Evolutionary conservation across 2,113 vertebrate genomes (phyloP).

Genomic region (Microcebus jonahi): DNA sequence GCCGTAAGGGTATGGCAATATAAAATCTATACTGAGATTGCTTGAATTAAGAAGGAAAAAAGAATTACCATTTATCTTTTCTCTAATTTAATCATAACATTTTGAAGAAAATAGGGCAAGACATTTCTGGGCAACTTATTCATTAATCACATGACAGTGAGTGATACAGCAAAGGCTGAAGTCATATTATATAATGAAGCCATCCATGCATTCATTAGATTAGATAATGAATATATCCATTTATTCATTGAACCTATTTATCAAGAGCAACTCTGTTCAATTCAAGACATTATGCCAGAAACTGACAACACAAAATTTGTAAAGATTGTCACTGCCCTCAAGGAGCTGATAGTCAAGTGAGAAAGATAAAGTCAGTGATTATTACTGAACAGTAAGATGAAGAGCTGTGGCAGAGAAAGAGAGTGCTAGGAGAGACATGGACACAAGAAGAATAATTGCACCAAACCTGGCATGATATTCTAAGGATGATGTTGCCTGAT

Average conservation of each 20-base stretch:
- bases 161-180: constrained; percentile 33
- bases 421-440: neutral
- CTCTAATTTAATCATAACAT: constrained; percentile 35
- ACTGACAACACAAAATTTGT: neutral
- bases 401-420: neutral
- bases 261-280: neutral
- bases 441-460: neutral
- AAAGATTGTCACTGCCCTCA: neutral
- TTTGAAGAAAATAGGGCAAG: constrained; percentile 68
- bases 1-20: neutral
- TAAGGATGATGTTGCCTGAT: too few species aligned
- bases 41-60: constrained; percentile 23
- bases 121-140: constrained; percentile 52
- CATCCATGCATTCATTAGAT: constrained; percentile 41
- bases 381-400: neutral
- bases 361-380: neutral
- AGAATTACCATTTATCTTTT: constrained; percentile 42
- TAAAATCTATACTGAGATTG: neutral
- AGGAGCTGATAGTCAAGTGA: neutral
- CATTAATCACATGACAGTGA: constrained; percentile 53
- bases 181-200: constrained; percentile 31
- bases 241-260: constrained; percentile 33
- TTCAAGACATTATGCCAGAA: neutral
- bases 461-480: neutral
- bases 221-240: constrained; percentile 24